Conservation (phyloP, 1,140 invertebrate species). For the Chironomus tepperi region DNA sequence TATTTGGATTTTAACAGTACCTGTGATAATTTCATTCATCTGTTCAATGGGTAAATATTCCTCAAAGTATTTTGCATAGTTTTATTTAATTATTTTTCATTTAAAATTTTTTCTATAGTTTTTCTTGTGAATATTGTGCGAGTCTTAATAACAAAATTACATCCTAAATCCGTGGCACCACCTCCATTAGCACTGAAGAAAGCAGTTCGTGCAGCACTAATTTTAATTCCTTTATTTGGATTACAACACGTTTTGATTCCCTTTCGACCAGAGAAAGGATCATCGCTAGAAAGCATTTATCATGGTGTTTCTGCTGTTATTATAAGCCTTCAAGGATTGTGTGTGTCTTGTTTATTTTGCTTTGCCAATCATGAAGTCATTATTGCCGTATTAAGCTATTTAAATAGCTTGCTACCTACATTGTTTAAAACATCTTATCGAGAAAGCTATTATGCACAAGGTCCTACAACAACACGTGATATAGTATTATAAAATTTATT, state of each 20-base stretch:
- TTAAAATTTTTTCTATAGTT: conserved; percentile 48
- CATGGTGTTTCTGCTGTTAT: conserved; percentile 67
- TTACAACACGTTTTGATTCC: conserved; percentile 73
- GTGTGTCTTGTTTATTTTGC: conserved; percentile 77
- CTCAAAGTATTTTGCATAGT: background rate
- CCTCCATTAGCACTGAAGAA: conserved; percentile 42
- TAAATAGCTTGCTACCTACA: conserved; percentile 36
- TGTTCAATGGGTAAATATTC: conserved; percentile 42
- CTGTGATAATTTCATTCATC: conserved; percentile 62
- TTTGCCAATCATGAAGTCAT: conserved; percentile 84
- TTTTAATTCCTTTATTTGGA: conserved; percentile 63
- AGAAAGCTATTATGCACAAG: conserved; percentile 37
- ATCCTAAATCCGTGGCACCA: conserved; percentile 52
- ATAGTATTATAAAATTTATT: conserved; percentile 35
- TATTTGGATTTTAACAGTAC: conserved; percentile 59
- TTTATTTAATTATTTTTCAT: background rate
- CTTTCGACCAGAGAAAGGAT: conserved; percentile 57
- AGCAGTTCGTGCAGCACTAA: conserved; percentile 60
- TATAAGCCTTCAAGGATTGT: conserved; percentile 77
- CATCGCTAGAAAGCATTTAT: conserved; percentile 58
- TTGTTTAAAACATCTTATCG: conserved; percentile 34
- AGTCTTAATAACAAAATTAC: conserved; percentile 70
- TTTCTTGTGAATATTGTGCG: conserved; percentile 80
- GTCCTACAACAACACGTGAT: conserved; percentile 39
- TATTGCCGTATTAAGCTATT: conserved; percentile 39